These are phyloP conservation scores for Metridium senile DNA, from an alignment of 92 coral and sea anemone genomes.

Conservation along the genomic window DNA sequence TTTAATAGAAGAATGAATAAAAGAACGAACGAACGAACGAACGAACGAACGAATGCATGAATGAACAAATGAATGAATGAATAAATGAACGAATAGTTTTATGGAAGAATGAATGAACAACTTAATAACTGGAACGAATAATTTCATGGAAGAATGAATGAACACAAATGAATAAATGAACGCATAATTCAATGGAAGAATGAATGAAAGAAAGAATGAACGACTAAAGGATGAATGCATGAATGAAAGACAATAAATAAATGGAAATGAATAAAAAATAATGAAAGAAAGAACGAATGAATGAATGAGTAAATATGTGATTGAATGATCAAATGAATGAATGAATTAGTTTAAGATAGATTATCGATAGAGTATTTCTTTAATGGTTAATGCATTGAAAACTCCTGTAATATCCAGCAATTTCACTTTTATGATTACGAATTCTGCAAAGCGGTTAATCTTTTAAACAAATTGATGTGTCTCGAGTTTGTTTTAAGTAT, in stretches of 20 bases:
- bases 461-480: neutral
- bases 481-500: too few species aligned
- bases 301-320: neutral
- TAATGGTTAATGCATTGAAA: too few species aligned
- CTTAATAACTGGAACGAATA: neutral
- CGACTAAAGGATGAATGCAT: too few species aligned
- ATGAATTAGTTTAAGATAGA: neutral
- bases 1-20: neutral
- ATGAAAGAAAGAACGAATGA: neutral
- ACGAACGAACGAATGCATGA: neutral
- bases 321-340: neutral
- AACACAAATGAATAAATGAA: neutral
- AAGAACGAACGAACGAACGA: neutral
- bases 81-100: neutral
- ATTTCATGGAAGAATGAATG: neutral
- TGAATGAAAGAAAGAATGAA: neutral
- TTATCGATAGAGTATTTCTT: too few species aligned
- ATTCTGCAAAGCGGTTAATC: too few species aligned
- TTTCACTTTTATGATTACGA: too few species aligned
- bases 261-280: neutral
- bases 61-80: neutral
- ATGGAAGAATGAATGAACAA: too few species aligned
- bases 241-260: too few species aligned
- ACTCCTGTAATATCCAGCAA: too few species aligned
- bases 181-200: neutral